Evolutionary conservation across 2,888 invertebrate genomes (phyloP).

Genomic region (Drosophila nr. perissopoda): DNA sequence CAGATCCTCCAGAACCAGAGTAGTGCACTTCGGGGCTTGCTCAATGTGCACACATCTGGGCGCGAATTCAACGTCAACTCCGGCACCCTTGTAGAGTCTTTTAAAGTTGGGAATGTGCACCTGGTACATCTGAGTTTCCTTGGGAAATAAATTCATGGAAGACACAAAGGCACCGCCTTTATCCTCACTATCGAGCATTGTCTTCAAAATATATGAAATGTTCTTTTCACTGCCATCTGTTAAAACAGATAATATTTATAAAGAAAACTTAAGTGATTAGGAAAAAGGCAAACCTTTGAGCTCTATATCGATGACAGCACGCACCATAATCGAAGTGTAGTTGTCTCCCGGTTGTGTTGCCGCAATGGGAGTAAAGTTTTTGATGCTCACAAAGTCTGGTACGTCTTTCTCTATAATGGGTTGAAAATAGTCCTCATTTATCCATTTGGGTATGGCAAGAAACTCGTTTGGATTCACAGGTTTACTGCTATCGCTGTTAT

Average conservation of each 20-base stretch:
- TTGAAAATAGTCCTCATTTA: constrained; percentile 71
- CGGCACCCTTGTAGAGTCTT: constrained; percentile 70
- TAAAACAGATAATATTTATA: background rate
- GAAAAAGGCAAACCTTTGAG: constrained; percentile 65
- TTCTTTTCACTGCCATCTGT: constrained; percentile 59
- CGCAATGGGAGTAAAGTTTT: constrained; percentile 65
- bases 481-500: constrained; percentile 11
- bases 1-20: constrained; percentile 79
- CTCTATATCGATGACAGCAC: constrained; percentile 69
- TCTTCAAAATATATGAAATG: constrained; percentile 79
- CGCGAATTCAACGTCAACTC: constrained; percentile 64
- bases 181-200: constrained; percentile 53
- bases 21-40: constrained; percentile 60
- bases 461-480: constrained; percentile 70
- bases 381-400: constrained; percentile 52
- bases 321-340: constrained; percentile 79
- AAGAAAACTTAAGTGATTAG: accelerated
- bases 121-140: constrained; percentile 77
- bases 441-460: constrained; percentile 71
- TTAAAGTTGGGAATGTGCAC: constrained; percentile 69
- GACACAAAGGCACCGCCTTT: constrained; percentile 53
- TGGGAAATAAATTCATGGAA: constrained; percentile 77
- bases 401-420: constrained; percentile 69
- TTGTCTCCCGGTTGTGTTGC: constrained; percentile 82
- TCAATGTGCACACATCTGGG: constrained; percentile 71